Percentiles rank a stretch among this genome's conserved stretches.
These are phyloP conservation scores for Acrobasis repandana DNA, from an alignment of 2,888 invertebrate species.

Conservation along the genomic window DNA sequence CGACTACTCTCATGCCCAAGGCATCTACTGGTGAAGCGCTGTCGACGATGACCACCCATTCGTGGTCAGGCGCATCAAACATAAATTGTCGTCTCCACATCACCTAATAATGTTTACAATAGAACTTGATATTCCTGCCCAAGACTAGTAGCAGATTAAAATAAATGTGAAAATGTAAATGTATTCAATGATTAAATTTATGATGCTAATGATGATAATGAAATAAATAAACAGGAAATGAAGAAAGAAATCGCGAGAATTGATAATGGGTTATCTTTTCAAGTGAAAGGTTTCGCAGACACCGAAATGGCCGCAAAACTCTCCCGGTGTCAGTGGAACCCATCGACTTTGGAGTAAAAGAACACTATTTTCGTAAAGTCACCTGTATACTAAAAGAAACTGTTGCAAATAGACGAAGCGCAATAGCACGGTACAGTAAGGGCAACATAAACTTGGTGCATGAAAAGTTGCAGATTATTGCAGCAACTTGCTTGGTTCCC, in stretches of 20 bases:
- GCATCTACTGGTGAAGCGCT: not conserved
- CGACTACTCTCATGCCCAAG: not conserved
- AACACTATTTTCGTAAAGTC: not conserved
- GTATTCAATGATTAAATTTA: too few relatives aligned
- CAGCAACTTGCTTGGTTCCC: not conserved
- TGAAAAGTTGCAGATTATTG: not conserved
- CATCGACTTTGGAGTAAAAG: not conserved
- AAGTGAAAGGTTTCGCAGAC: not conserved
- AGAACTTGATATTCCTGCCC: not conserved
- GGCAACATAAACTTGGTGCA: not conserved
- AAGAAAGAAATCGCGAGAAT: not conserved
- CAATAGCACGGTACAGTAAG: not conserved
- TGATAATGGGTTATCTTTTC: not conserved
- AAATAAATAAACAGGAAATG: not conserved
- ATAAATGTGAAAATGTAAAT: not conserved
- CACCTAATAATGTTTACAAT: not conserved
- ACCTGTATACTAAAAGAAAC: not conserved
- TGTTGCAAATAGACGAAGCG: not conserved
- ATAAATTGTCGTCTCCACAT: not conserved
- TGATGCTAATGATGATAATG: not conserved
- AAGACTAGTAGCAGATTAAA: not conserved
- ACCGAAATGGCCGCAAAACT: slow-evolving; percentile 2
- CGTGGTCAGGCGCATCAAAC: not conserved
- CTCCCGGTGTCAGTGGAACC: not conserved
- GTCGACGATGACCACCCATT: not conserved